Percentiles rank a stretch among this genome's conserved stretches.
These are phyloP conservation scores for Lasioglossum oenotherae DNA, from an alignment of 2,888 invertebrate species.

Conservation along the genomic window DNA sequence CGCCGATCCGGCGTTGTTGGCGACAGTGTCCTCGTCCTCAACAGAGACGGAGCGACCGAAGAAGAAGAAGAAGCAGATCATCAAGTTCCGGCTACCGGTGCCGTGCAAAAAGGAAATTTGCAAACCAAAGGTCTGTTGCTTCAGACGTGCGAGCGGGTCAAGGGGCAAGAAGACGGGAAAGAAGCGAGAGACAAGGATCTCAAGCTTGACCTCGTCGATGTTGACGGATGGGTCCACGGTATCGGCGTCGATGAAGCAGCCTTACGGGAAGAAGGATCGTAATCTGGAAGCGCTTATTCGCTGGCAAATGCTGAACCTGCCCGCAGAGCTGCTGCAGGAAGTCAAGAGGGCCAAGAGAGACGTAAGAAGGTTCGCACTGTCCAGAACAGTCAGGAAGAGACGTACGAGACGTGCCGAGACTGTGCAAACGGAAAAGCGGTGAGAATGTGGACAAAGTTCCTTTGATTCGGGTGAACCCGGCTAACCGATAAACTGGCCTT, in stretches of 20 bases:
- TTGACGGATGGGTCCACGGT: neutral
- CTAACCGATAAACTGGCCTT: neutral
- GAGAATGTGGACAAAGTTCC: neutral
- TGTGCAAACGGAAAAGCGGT: conserved; percentile 25
- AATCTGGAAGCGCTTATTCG: neutral
- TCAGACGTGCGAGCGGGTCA: neutral
- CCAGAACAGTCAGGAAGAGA: neutral
- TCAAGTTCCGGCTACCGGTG: conserved; percentile 33
- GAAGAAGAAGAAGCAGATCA: conserved; percentile 30
- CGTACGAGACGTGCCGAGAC: neutral
- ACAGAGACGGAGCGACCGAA: neutral
- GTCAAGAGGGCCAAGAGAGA: conserved; percentile 45
- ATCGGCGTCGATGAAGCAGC: neutral
- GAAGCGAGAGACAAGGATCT: neutral
- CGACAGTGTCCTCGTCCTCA: neutral
- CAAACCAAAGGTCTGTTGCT: conserved; percentile 59
- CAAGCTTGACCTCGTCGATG: neutral
- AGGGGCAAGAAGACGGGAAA: neutral
- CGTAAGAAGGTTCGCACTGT: neutral
- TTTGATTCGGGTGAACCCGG: neutral
- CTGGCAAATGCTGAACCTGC: conserved; percentile 42
- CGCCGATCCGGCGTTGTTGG: neutral
- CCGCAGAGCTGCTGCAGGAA: conserved; percentile 33
- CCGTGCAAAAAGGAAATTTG: conserved; percentile 57
- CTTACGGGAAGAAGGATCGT: neutral